Evolutionary conservation across 2,113 vertebrate species (phyloP).

Genomic region (Centropus unirufus): DNA sequence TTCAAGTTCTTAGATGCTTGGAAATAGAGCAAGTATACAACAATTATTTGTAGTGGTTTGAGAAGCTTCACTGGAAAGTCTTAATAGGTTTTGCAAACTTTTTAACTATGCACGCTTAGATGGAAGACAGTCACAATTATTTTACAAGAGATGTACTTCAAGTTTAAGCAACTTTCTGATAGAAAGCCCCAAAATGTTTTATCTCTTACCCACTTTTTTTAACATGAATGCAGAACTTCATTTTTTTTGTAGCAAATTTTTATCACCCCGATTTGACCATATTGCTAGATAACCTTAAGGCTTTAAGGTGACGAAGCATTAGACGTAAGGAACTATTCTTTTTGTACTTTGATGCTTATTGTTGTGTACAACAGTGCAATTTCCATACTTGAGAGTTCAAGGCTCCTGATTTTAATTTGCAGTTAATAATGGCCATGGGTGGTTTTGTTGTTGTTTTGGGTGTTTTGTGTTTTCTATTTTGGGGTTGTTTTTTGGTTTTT

Average conservation of each 20-base stretch:
- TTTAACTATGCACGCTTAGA: background rate
- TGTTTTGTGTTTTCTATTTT: background rate
- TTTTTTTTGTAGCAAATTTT: background rate
- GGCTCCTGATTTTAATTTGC: background rate
- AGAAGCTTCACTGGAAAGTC: background rate
- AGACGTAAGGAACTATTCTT: background rate
- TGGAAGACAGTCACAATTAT: fast-evolving
- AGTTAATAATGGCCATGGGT: background rate
- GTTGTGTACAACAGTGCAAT: background rate
- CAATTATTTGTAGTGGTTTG: background rate
- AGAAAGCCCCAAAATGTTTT: background rate
- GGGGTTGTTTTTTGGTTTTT: background rate
- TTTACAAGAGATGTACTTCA: background rate
- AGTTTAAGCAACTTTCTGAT: background rate
- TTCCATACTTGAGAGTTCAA: background rate
- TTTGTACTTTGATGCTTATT: background rate
- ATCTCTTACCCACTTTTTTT: fast-evolving
- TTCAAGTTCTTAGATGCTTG: background rate
- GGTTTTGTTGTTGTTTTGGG: background rate
- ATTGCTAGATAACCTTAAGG: background rate
- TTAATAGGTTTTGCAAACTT: background rate
- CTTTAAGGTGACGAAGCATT: background rate
- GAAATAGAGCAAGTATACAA: background rate
- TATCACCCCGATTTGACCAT: background rate
- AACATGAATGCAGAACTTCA: background rate